These are phyloP conservation scores for Perognathus longimembris DNA, from an alignment of 2,113 vertebrate species.

Conservation along the genomic window DNA sequence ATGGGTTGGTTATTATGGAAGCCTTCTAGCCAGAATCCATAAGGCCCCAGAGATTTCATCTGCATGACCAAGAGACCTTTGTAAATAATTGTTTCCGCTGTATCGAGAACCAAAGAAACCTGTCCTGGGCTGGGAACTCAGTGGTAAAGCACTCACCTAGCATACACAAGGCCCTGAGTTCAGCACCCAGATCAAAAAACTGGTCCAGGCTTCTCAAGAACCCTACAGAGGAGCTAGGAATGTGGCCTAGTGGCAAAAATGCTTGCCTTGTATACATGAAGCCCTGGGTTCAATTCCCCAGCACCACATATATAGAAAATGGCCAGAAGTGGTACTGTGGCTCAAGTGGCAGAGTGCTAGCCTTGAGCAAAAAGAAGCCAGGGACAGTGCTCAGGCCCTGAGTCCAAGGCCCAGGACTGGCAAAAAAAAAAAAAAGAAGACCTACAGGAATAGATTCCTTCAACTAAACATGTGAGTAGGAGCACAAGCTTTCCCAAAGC, in stretches of 20 bases:
- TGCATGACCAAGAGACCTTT: not conserved
- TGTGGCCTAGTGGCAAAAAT: too few species aligned
- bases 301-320: too few species aligned
- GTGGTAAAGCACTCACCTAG: not conserved
- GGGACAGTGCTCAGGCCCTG: too few species aligned
- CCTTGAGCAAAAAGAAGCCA: too few species aligned
- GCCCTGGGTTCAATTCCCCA: too few species aligned
- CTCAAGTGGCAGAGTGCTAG: too few species aligned
- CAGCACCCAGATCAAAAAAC: not conserved
- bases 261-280: too few species aligned
- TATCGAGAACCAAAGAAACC: slow-evolving; percentile 21
- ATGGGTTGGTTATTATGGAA: not conserved
- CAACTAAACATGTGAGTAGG: slow-evolving; percentile 42
- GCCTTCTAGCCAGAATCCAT: not conserved
- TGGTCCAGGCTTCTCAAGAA: not conserved
- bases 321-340: too few species aligned
- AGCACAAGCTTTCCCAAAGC: slow-evolving; percentile 32
- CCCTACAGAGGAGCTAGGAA: too few species aligned
- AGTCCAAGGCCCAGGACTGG: too few species aligned
- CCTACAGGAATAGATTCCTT: slow-evolving; percentile 70
- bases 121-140: not conserved
- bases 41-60: not conserved
- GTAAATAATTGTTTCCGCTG: not conserved
- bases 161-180: not conserved
- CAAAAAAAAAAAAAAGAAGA: not conserved